Base-by-base conservation (phyloP, 2,113 vertebrate species). In the Lonchura striata region DNA sequence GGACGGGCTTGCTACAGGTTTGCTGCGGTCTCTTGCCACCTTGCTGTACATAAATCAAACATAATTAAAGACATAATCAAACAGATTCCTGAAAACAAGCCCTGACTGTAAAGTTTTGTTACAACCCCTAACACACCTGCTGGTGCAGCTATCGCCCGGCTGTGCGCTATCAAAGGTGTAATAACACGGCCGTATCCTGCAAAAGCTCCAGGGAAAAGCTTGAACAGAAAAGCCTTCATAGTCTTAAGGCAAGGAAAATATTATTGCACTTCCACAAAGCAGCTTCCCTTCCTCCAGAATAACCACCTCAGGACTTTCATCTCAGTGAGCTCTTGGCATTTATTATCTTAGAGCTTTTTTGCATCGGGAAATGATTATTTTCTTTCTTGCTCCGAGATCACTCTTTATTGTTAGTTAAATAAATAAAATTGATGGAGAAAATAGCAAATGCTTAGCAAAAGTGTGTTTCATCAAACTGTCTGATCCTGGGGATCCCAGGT, bases 201-300 rank as follows among this genome's bases (percentile, higher is more conserved):
- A 7, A 96, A 96, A 97, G 90, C 96, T 96, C 95, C 72, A 75
- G 94, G 95, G 96, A 90, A 94, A 96, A 96, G 19, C 71, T 49
- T 9, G 90, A 97, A 97, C 96, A 96, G 96, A 97, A 96, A 94
- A 96, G 92, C 94, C 94, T 96, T 97, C 94, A 97, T 35, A 83
- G 95, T 94, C 88, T 90, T 86, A 90, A 94, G 95, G 92, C 85
- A 97, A 95, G 95, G 88, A 95, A 97, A 95, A 97, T 96, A 97
- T 97, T 97, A 95, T 96, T 96, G 82, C 82, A 88, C 92, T 97
- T 96, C 88, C 85, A 96, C 86, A 96, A 90, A 96, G 95, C 88
- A 94, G 88, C 93, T 96, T 96, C 82, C 61, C 49, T 95, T 97
- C 95, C 93, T 93, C 82, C 94, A 94, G 85, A 74, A 52, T 86